A percentile compares a stretch with the other conserved stretches of the same genome.
Evolutionary conservation across 2,888 invertebrate species (phyloP).

Genomic region (Amphipyra tragopoginis): DNA sequence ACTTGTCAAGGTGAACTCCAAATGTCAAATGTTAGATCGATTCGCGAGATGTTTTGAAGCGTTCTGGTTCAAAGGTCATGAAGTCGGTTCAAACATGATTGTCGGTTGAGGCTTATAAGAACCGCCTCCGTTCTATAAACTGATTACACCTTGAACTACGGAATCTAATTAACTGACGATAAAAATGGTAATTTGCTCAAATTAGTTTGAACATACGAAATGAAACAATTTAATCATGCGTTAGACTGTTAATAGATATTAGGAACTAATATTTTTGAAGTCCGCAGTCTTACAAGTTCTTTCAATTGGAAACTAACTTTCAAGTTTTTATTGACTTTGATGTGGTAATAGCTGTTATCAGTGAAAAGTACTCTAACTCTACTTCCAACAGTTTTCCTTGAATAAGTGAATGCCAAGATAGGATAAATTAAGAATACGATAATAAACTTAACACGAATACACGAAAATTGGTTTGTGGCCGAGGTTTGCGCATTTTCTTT

Average conservation of each 20-base stretch:
- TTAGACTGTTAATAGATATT: neutral
- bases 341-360: constrained; percentile 3
- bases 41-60: constrained; percentile 16
- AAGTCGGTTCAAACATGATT: constrained; percentile 1
- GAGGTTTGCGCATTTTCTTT: neutral
- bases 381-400: constrained; percentile 12
- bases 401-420: constrained; percentile 1
- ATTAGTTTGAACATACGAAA: neutral
- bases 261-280: neutral
- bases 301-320: constrained; percentile 5
- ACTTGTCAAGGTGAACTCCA: constrained; percentile 54
- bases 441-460: constrained; percentile 23
- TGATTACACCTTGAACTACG: constrained; percentile 37
- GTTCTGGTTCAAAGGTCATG: constrained; percentile 25
- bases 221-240: constrained; percentile 22
- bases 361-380: neutral
- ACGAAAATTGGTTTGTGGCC: constrained; percentile 2
- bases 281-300: neutral
- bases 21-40: constrained; percentile 58
- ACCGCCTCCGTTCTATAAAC: constrained; percentile 8
- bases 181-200: constrained; percentile 22
- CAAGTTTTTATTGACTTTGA: neutral
- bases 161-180: constrained; percentile 17
- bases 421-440: neutral
- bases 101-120: constrained; percentile 16